Evolutionary conservation across 2,113 vertebrate species (phyloP).

Genomic region (Donacobius atricapilla): DNA sequence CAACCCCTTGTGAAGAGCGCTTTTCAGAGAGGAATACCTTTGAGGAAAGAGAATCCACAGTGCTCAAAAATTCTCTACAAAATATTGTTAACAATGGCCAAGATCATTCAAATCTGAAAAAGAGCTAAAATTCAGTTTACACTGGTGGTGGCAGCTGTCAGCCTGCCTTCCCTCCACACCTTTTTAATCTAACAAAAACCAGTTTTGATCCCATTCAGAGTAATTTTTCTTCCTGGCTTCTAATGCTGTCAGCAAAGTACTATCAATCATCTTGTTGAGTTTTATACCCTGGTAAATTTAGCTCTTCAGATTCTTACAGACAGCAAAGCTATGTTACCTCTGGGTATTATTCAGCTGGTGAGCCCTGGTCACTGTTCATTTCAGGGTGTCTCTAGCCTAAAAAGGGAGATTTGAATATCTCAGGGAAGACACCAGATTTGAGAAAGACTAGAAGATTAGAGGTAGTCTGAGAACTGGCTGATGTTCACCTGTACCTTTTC

Average conservation of each 20-base stretch:
- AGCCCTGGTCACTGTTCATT: neutral
- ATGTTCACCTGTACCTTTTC: neutral
- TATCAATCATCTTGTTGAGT: neutral
- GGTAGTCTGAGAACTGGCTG: neutral
- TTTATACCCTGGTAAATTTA: neutral
- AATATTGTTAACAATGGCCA: neutral
- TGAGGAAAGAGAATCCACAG: neutral
- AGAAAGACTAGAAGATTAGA: neutral
- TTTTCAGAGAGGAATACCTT: neutral
- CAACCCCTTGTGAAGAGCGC: neutral
- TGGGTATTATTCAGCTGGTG: neutral
- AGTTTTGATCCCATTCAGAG: neutral
- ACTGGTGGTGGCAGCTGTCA: neutral
- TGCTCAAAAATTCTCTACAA: neutral
- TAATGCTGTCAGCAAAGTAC: neutral
- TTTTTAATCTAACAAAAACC: neutral
- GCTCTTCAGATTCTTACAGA: neutral
- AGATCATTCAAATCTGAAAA: neutral
- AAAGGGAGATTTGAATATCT: neutral
- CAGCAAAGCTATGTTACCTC: neutral
- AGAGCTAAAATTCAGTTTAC: neutral
- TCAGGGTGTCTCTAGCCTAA: neutral
- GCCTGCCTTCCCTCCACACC: neutral
- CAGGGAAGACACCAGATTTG: neutral
- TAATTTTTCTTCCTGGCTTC: neutral